Percentiles rank a stretch among this genome's conserved stretches.
Conservation (phyloP, 1,140 invertebrate genomes). For the Nephila pilipes region DNA sequence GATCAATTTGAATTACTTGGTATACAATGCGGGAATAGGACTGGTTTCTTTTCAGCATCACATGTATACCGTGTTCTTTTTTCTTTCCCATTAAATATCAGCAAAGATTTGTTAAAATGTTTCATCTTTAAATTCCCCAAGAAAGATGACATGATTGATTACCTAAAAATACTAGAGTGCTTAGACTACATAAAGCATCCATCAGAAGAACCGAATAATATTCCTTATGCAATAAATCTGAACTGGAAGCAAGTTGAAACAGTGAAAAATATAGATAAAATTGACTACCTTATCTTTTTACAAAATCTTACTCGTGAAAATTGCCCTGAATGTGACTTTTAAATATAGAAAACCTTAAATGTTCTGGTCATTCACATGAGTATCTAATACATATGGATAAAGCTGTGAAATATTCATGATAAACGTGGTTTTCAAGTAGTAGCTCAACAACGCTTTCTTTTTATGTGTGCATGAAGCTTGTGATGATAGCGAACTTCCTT, state of each 20-base stretch:
- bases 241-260: slow-evolving; percentile 15
- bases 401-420: too few relatives aligned
- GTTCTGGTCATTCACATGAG: too few relatives aligned
- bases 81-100: not conserved
- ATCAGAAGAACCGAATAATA: not conserved
- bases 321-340: slow-evolving; percentile 32
- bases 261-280: not conserved
- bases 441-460: too few relatives aligned
- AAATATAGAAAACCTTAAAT: not conserved
- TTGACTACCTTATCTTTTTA: not conserved
- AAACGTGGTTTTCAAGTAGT: too few relatives aligned
- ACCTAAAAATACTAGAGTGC: not conserved
- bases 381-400: too few relatives aligned
- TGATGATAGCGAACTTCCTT: too few relatives aligned
- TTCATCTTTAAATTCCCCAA: slow-evolving; percentile 39
- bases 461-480: too few relatives aligned
- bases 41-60: not conserved
- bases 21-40: not conserved
- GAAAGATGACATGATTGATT: not conserved
- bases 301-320: slow-evolving; percentile 19
- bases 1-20: slow-evolving; percentile 10
- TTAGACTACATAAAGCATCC: slow-evolving; percentile 44
- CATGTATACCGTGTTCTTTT: slow-evolving; percentile 3
- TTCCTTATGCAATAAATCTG: not conserved
- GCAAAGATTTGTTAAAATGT: slow-evolving; percentile 42